Percentiles rank a stretch among this genome's conserved stretches.
phyloP scores from a whole-genome alignment of 2,888 invertebrate species.

The Euphydryas editha region DNA sequence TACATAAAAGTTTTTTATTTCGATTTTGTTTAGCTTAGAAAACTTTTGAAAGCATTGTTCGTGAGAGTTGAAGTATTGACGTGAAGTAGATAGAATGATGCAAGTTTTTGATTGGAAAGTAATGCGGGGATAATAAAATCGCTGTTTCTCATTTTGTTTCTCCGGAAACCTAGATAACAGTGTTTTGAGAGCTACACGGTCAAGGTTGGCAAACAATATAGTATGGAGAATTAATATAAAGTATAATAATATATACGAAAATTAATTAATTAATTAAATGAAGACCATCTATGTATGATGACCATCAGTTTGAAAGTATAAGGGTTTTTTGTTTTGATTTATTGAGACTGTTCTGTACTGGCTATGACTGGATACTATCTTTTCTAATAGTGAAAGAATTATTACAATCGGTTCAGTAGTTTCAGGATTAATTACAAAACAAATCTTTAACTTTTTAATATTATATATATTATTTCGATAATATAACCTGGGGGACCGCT shows the following conservation, averaged over 20 bases:
- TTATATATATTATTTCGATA: too few relatives aligned
- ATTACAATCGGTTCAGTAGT: too few relatives aligned
- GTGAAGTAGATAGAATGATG: slow-evolving; percentile 37
- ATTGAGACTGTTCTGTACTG: too few relatives aligned
- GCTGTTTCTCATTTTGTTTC: slow-evolving; percentile 30
- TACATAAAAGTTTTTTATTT: background rate
- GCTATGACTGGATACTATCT: too few relatives aligned
- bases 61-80: slow-evolving; percentile 33
- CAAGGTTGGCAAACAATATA: slow-evolving; percentile 2
- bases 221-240: background rate
- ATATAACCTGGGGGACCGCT: too few relatives aligned
- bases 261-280: background rate
- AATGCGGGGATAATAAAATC: slow-evolving; percentile 40
- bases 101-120: slow-evolving; percentile 43
- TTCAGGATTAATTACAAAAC: too few relatives aligned
- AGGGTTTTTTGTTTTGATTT: too few relatives aligned
- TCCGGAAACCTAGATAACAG: slow-evolving; percentile 27
- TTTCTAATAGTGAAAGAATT: too few relatives aligned
- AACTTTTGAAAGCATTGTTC: slow-evolving; percentile 7
- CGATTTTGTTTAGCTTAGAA: slow-evolving; percentile 20
- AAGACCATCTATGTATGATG: too few relatives aligned
- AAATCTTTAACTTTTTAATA: too few relatives aligned
- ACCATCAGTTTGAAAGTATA: too few relatives aligned
- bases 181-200: slow-evolving; percentile 18
- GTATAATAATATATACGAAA: background rate